A percentile compares a stretch with the other conserved stretches of the same genome.
Evolutionary conservation across 2,113 vertebrate species (phyloP).

Genomic region (Solea solea): DNA sequence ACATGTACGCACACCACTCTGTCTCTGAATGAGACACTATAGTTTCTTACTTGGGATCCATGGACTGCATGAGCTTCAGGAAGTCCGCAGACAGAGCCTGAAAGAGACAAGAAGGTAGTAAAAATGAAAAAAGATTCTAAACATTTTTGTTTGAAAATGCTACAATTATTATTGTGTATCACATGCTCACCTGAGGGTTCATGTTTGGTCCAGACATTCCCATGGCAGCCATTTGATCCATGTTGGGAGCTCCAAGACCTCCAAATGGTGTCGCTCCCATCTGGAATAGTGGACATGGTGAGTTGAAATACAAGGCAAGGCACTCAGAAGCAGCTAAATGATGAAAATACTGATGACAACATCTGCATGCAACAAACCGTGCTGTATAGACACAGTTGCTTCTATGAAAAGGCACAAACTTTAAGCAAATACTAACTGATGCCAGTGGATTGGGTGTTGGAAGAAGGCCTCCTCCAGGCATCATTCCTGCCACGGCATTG

Average conservation of each 20-base stretch:
- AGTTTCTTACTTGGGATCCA: conserved; percentile 95
- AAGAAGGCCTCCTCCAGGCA: conserved; percentile 98
- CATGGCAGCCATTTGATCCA: conserved; percentile 95
- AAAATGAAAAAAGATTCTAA: not conserved
- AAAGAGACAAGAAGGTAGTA: not conserved
- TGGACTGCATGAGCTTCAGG: conserved; percentile 97
- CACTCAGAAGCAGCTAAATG: not conserved
- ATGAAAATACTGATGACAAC: not conserved
- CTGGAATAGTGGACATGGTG: conserved; percentile 71
- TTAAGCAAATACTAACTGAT: conserved; percentile 77
- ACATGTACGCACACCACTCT: no score
- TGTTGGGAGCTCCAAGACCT: conserved; percentile 90
- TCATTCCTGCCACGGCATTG: conserved; percentile 98
- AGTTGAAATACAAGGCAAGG: not conserved
- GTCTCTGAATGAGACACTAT: not conserved
- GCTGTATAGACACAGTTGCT: not conserved
- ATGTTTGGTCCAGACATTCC: conserved; percentile 93
- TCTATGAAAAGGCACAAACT: not conserved
- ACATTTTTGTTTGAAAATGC: not conserved
- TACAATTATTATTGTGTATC: not conserved
- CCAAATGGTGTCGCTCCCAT: conserved; percentile 93
- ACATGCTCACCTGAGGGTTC: conserved; percentile 89
- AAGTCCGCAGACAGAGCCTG: conserved; percentile 95
- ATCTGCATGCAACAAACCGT: not conserved
- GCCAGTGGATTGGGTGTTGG: conserved; percentile 96